Conservation (phyloP, 2,113 vertebrate species). For the Cisticola juncidis region DNA sequence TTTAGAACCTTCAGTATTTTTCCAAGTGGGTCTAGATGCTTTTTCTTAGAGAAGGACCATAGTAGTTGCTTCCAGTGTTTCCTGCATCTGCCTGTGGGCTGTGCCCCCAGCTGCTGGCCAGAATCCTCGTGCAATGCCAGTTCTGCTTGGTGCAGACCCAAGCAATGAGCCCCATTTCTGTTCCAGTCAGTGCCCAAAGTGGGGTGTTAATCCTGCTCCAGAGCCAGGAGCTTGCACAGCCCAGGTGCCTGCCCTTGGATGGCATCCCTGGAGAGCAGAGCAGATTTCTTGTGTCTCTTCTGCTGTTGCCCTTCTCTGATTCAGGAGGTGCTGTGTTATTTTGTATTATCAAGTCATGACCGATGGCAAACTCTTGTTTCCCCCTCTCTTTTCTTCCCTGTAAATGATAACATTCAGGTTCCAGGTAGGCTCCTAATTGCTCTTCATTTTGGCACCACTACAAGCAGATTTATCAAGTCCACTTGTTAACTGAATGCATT, state of each 20-base stretch:
- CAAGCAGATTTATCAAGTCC: not conserved
- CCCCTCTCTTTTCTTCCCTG: not conserved
- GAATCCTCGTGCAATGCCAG: accelerated
- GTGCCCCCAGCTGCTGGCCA: not conserved
- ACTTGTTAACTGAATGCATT: conserved; percentile 15
- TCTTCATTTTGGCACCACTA: not conserved
- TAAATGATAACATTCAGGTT: not conserved
- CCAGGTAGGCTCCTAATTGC: not conserved
- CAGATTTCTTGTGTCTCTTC: not conserved
- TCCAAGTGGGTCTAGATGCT: not conserved
- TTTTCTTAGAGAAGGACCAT: not conserved
- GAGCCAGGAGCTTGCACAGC: not conserved
- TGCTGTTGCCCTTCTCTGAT: not conserved
- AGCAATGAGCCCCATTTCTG: not conserved
- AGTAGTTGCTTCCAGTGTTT: not conserved
- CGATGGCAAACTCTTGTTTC: not conserved
- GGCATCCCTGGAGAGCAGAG: not conserved
- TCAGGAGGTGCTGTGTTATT: not conserved
- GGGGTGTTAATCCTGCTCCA: not conserved
- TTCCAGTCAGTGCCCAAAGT: not conserved
- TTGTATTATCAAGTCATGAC: not conserved
- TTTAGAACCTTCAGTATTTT: not conserved
- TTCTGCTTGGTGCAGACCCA: not conserved
- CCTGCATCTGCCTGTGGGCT: not conserved
- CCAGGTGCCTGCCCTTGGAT: not conserved